Percentiles rank a stretch among this genome's conserved stretches.
phyloP scores from a whole-genome alignment of 2,888 invertebrate species.

The Spilarctia lutea region DNA sequence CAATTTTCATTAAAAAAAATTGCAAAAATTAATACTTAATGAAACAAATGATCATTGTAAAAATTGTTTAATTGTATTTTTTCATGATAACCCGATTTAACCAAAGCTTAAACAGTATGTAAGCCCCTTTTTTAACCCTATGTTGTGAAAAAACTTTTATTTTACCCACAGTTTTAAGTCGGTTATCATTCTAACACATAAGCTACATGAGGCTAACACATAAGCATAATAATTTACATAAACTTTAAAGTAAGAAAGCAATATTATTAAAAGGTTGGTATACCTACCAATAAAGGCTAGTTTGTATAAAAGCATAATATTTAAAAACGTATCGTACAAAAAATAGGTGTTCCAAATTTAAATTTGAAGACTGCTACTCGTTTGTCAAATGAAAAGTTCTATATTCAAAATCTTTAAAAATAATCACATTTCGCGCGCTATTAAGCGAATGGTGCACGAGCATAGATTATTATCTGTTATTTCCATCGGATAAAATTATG shows the following conservation, averaged over 20 bases:
- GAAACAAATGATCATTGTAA: too few species aligned
- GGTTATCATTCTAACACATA: too few species aligned
- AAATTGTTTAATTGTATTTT: too few species aligned
- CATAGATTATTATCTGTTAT: slow-evolving; percentile 39
- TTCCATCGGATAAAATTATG: slow-evolving; percentile 27
- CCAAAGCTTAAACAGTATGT: background rate
- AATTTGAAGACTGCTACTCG: background rate
- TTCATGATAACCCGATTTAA: background rate
- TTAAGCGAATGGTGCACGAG: slow-evolving; percentile 37
- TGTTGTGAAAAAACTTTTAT: background rate
- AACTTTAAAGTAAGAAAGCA: too few species aligned
- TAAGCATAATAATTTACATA: too few species aligned
- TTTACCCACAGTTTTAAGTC: too few species aligned
- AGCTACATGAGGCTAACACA: too few species aligned
- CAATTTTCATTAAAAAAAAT: too few species aligned
- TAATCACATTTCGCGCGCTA: slow-evolving; percentile 30
- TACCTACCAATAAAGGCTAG: too few species aligned
- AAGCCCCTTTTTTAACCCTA: background rate
- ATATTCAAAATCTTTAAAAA: slow-evolving; percentile 27
- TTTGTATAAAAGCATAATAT: too few species aligned
- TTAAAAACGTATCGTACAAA: background rate
- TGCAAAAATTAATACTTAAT: too few species aligned
- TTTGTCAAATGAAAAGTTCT: background rate
- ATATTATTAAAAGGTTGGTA: too few species aligned
- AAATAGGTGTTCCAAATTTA: background rate